Evolutionary conservation across 2,888 invertebrate genomes (phyloP), one percentile per base, ranked within the genome.

Genomic region (Nomada hirtipes): DNA sequence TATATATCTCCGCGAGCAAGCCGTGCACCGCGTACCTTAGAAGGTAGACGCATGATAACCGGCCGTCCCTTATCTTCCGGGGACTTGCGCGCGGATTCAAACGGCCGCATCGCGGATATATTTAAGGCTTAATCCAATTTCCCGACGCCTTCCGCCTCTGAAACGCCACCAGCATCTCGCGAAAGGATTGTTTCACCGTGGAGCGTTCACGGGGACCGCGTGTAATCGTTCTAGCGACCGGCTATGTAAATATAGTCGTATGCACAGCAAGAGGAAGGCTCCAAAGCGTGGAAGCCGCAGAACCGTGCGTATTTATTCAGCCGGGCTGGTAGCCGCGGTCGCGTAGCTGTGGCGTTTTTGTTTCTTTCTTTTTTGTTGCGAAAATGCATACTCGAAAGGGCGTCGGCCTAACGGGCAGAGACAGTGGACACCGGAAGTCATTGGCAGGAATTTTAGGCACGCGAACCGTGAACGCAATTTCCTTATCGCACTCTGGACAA

Each of bases 41-140:
- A 89, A 89, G 91, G 91, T 89, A 88, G 88, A 89, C 82, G 90
- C 73, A 84, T 90, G 91, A 91, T 91, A 91, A 89, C 86, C 84
- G 60, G 61, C 18, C 76, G 73, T 53, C 70, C 71, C 86, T 88
- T 90, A 91, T 91, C 90, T 89, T 13, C 18, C 64, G 60, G 72
- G 57, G 78, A 67, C 80, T 55, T 76, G 77, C 63, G 77, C 71
- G 68, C 75, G 65, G 36, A 75, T 72, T 71, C 73, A 59, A 13
- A 23, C 52, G 63, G 52, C 53, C 63, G 68, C 69, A 29, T 71
- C 71, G 80, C 80, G 76, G 4, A 13, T 23, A 36, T 53, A 53
- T 50, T 89, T 85, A 70, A 83, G 75, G 70, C 73, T 85, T 78
- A 85, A 89, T 90, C 89, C 89, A 89, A 88, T 91, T 90, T 88